Evolutionary conservation across 2,888 invertebrate species (phyloP).

Genomic region (Cerastis rubricosa): DNA sequence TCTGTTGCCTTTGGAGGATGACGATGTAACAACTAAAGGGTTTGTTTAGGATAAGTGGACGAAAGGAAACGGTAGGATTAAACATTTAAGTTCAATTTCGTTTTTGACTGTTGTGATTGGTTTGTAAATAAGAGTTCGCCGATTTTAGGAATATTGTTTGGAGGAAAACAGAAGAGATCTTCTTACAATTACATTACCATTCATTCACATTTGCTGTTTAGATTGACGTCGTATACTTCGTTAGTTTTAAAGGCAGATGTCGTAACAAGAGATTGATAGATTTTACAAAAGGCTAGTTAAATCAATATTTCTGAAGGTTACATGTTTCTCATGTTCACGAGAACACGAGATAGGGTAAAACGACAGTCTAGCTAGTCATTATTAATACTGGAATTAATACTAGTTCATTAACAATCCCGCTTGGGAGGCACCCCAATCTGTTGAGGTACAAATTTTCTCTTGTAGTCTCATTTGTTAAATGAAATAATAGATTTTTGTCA

Average conservation of each 20-base stretch:
- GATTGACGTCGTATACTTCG: not conserved
- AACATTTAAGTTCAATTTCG: not conserved
- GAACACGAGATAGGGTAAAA: not conserved
- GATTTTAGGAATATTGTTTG: too few species aligned
- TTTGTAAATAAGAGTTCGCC: not conserved
- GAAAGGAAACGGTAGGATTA: not conserved
- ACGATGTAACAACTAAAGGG: not conserved
- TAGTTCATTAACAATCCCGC: not conserved
- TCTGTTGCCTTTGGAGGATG: conserved; percentile 1
- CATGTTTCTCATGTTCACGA: not conserved
- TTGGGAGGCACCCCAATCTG: not conserved
- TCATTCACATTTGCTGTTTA: not conserved
- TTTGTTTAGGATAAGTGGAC: conserved; percentile 1
- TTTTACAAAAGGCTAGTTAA: not conserved
- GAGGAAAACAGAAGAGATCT: not conserved
- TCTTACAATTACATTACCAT: not conserved
- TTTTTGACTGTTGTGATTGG: not conserved
- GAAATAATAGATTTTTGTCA: conserved; percentile 41
- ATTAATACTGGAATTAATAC: not conserved
- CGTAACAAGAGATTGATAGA: not conserved
- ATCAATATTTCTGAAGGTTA: not conserved
- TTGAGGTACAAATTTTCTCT: conserved; percentile 42
- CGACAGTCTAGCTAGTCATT: not conserved
- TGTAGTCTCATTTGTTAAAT: conserved; percentile 33
- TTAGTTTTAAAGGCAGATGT: not conserved